phyloP scores from a whole-genome alignment of 2,113 vertebrate species.

The Neoarius graeffei region DNA sequence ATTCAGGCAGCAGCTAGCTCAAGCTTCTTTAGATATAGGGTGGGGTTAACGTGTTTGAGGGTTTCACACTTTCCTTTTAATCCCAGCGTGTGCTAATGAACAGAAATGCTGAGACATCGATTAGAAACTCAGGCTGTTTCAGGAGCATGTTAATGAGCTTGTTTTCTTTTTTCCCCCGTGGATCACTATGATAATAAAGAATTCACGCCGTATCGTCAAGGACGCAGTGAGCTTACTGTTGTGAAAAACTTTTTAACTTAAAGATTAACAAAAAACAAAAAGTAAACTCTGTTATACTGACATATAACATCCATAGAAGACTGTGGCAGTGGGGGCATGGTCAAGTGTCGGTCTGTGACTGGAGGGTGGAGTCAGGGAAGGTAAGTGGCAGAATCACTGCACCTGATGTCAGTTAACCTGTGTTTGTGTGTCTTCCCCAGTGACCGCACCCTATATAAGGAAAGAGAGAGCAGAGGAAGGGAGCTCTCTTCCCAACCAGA shows the following conservation, averaged over 20 bases:
- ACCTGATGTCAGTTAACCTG: too few relatives aligned
- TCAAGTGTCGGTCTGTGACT: too few relatives aligned
- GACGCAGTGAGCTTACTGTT: background rate
- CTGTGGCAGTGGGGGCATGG: too few relatives aligned
- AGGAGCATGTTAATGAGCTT: background rate
- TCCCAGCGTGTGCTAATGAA: background rate
- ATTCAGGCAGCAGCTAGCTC: background rate
- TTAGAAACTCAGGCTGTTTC: background rate
- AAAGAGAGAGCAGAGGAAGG: too few relatives aligned
- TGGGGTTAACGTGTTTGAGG: background rate
- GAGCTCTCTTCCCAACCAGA: too few relatives aligned
- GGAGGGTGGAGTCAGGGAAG: too few relatives aligned
- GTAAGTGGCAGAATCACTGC: too few relatives aligned
- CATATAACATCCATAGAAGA: too few relatives aligned
- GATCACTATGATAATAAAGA: background rate
- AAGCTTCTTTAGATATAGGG: background rate
- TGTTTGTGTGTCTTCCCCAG: too few relatives aligned
- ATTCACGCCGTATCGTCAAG: background rate
- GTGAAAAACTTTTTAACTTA: background rate
- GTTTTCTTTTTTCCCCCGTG: background rate
- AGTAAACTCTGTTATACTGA: too few relatives aligned
- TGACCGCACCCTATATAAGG: too few relatives aligned
- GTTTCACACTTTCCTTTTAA: background rate
- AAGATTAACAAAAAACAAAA: too few relatives aligned
- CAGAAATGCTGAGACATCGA: background rate